These are phyloP conservation scores for Trypoxylus dichotomus DNA, from an alignment of 1,140 invertebrate species.

Conservation along the genomic window DNA sequence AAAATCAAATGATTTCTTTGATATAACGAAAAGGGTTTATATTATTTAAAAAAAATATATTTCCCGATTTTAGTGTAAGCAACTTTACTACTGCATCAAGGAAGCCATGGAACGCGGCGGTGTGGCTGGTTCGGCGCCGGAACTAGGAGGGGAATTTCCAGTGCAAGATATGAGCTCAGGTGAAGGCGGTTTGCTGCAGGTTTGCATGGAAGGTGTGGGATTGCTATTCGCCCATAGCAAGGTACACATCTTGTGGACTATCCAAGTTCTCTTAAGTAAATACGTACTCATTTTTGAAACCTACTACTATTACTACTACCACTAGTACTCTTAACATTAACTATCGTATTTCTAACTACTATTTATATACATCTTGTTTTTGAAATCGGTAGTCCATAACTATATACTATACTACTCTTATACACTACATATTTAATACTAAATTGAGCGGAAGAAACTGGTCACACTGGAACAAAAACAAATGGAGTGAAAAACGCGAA, in stretches of 20 bases:
- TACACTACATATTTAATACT: not conserved
- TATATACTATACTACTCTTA: not conserved
- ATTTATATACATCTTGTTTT: not conserved
- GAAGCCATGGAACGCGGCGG: slow-evolving; percentile 98
- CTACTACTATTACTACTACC: not conserved
- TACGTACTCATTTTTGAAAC: slow-evolving; percentile 8
- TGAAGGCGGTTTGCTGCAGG: slow-evolving; percentile 95
- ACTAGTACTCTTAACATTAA: too few species aligned
- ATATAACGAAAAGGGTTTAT: too few species aligned
- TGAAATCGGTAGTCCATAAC: not conserved
- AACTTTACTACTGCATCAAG: slow-evolving; percentile 98
- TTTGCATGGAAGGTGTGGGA: slow-evolving; percentile 98
- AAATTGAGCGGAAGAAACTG: too few species aligned
- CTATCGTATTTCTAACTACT: not conserved
- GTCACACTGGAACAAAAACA: too few species aligned
- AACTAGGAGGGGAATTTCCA: slow-evolving; percentile 97
- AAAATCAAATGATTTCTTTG: too few species aligned
- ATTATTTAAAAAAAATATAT: not conserved
- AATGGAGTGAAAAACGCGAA: too few species aligned
- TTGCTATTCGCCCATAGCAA: slow-evolving; percentile 98
- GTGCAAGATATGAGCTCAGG: slow-evolving; percentile 96
- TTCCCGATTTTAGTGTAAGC: slow-evolving; percentile 80
- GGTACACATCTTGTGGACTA: slow-evolving; percentile 60
- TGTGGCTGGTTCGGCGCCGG: slow-evolving; percentile 75
- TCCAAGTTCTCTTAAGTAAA: not conserved